A percentile compares a stretch with the other conserved stretches of the same genome.
phyloP scores from a whole-genome alignment of 2,797 vertebrate species.

The Gouania willdenowi region DNA sequence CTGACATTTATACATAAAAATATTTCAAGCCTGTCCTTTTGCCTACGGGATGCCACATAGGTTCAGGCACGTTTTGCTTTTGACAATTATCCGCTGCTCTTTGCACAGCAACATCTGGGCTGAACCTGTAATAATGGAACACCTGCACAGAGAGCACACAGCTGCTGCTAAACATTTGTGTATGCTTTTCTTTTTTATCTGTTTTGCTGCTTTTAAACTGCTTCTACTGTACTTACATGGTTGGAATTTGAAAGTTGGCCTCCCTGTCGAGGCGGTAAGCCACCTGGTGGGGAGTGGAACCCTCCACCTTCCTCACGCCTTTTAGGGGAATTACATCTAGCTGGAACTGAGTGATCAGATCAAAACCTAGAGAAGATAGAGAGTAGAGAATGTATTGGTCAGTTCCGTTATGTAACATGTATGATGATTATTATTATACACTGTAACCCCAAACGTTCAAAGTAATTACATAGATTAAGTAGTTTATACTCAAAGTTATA shows the following conservation, averaged over 20 bases:
- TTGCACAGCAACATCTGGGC: slow-evolving; percentile 58
- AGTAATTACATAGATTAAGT: too few species aligned
- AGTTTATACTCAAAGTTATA: too few species aligned
- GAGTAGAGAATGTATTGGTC: too few species aligned
- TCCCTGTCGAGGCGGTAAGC: slow-evolving; percentile 81
- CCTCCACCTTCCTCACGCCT: slow-evolving; percentile 80
- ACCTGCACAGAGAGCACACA: slow-evolving; percentile 45
- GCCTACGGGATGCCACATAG: slow-evolving; percentile 32
- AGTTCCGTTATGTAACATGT: too few species aligned
- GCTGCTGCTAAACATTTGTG: neutral
- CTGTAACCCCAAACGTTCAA: too few species aligned
- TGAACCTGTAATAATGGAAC: slow-evolving; percentile 73
- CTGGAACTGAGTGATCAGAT: slow-evolving; percentile 83
- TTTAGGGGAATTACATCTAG: slow-evolving; percentile 76
- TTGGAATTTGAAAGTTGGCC: slow-evolving; percentile 83
- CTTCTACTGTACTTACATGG: slow-evolving; percentile 68
- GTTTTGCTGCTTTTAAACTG: slow-evolving; percentile 9
- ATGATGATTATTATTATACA: too few species aligned
- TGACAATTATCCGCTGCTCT: slow-evolving; percentile 52
- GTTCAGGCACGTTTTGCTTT: slow-evolving; percentile 58
- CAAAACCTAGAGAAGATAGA: slow-evolving; percentile 68
- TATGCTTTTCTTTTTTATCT: slow-evolving; percentile 5
- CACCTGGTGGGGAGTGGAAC: slow-evolving; percentile 78
- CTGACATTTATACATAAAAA: slow-evolving; percentile 4
- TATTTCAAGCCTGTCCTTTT: neutral